A percentile compares a stretch with the other conserved stretches of the same genome.
Conservation (phyloP, 1,140 invertebrate genomes). For the Diplogasteroides magnus region DNA sequence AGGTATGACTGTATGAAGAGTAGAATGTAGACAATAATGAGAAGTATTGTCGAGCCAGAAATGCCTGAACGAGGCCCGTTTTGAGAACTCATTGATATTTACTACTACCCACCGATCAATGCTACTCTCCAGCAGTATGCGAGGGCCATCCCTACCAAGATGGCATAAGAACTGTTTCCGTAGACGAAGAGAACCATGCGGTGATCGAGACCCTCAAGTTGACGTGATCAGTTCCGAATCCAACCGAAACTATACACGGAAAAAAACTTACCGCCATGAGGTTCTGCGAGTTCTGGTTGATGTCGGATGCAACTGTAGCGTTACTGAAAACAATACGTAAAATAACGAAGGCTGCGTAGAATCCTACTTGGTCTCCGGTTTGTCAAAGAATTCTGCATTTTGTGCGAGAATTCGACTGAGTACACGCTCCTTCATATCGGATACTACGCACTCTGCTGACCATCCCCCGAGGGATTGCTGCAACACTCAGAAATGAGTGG, state of each 20-base stretch:
- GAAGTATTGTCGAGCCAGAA: too few species aligned
- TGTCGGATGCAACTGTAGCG: not conserved
- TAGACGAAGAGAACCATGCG: not conserved
- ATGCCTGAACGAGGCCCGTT: too few species aligned
- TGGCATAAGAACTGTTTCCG: not conserved
- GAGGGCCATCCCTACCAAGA: not conserved
- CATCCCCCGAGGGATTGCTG: not conserved
- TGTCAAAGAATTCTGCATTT: not conserved
- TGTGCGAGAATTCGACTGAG: not conserved
- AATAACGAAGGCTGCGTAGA: too few species aligned
- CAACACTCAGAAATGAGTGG: not conserved
- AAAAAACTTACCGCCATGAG: not conserved
- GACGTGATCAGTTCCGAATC: not conserved
- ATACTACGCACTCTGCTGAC: not conserved
- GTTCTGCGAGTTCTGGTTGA: not conserved
- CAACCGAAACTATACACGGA: not conserved
- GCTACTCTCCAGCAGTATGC: not conserved
- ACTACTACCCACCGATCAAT: not conserved
- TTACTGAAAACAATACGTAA: too few species aligned
- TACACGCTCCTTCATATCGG: not conserved
- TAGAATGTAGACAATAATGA: too few species aligned
- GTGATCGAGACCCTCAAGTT: not conserved
- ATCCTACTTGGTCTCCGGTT: not conserved
- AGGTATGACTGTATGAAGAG: too few species aligned
- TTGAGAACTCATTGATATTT: too few species aligned